Conservation (phyloP, 2,797 vertebrate genomes). For the Apodemus agrarius region DNA sequence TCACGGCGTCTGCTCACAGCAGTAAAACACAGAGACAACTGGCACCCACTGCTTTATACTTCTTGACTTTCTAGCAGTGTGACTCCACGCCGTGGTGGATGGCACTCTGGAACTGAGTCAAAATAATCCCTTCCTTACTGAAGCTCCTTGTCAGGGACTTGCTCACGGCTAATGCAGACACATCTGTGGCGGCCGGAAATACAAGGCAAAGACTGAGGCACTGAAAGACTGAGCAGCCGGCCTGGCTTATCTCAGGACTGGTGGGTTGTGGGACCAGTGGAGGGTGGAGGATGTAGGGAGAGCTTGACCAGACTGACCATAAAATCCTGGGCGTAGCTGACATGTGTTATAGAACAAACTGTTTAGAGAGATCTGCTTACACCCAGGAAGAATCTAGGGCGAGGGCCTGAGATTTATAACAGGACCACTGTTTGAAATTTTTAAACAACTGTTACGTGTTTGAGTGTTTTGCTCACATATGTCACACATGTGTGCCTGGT, state of each 20-base stretch:
- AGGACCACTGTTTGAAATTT: background rate
- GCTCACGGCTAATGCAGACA: background rate
- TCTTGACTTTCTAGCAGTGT: background rate
- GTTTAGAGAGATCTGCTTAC: background rate
- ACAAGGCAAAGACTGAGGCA: background rate
- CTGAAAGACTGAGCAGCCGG: background rate
- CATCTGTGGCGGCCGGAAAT: too few relatives aligned
- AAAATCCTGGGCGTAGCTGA: background rate
- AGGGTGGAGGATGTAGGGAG: background rate
- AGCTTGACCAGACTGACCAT: background rate
- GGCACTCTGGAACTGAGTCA: background rate
- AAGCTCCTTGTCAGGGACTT: background rate
- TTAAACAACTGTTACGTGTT: background rate
- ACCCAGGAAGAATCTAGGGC: background rate
- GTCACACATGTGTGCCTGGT: background rate
- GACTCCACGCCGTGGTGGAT: too few relatives aligned
- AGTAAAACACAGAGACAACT: background rate
- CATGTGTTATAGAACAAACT: background rate
- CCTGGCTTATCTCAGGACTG: accelerated
- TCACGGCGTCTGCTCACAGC: background rate
- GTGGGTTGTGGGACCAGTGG: background rate
- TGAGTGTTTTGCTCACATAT: background rate
- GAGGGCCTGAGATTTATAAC: background rate
- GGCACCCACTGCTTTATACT: background rate
- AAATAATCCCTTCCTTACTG: background rate